Evolutionary conservation across 2,888 invertebrate species (phyloP).

Genomic region (Epinotia nisella): DNA sequence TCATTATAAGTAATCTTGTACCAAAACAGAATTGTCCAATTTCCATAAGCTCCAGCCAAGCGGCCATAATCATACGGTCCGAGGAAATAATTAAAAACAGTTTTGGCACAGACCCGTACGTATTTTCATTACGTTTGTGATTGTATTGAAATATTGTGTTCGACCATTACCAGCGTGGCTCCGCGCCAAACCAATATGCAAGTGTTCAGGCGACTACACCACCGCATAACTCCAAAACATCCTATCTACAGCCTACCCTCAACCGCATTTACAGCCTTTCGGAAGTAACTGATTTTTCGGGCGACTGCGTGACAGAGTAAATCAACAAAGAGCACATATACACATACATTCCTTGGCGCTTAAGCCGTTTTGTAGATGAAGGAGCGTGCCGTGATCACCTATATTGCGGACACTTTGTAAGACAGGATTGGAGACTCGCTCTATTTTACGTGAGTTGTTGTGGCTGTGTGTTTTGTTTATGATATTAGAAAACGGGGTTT

Average conservation of each 20-base stretch:
- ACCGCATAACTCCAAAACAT: not conserved
- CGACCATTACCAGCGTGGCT: constrained; percentile 40
- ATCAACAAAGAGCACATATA: not conserved
- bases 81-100: constrained; percentile 44
- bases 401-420: constrained; percentile 42
- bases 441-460: constrained; percentile 37
- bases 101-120: constrained; percentile 39
- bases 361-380: not conserved
- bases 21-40: not conserved
- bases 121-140: constrained; percentile 43
- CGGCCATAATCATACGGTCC: constrained; percentile 26
- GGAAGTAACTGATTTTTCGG: not conserved
- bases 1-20: not conserved
- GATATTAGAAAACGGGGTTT: constrained; percentile 19
- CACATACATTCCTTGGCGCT: no score
- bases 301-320: constrained; percentile 4
- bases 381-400: constrained; percentile 31
- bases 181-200: constrained; percentile 44
- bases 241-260: not conserved
- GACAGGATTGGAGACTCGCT: constrained; percentile 37
- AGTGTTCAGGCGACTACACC: constrained; percentile 33
- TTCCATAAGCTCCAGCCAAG: not conserved
- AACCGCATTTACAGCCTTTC: not conserved
- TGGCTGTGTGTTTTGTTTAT: constrained; percentile 25
- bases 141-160: constrained; percentile 44